Evolutionary conservation across 2,888 invertebrate species (phyloP).

Genomic region (Abrostola triplasia): DNA sequence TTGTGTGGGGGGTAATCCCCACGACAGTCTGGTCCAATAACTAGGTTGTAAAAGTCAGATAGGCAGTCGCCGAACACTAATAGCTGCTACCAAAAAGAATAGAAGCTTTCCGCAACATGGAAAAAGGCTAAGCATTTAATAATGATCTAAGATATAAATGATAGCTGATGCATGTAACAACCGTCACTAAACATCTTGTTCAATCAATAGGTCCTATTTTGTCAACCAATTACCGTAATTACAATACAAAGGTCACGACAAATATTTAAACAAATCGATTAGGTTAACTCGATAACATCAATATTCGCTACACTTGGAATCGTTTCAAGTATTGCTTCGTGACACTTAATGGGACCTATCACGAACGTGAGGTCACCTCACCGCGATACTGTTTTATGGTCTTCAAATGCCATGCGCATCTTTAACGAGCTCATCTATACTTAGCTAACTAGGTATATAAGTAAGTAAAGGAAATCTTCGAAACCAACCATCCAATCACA

Average conservation of each 20-base stretch:
- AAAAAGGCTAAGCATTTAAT: slow-evolving; percentile 18
- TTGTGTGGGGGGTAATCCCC: no score
- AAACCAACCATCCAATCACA: no score
- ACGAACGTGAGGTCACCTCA: slow-evolving; percentile 48
- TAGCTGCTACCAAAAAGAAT: no score
- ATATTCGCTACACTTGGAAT: slow-evolving; percentile 54
- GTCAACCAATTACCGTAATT: slow-evolving; percentile 47
- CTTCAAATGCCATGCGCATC: slow-evolving; percentile 50
- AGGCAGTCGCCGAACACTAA: no score
- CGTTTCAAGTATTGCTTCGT: slow-evolving; percentile 34
- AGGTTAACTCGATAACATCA: slow-evolving; percentile 46
- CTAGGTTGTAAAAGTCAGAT: no score
- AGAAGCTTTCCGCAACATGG: slow-evolving; percentile 11
- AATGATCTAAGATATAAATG: no score
- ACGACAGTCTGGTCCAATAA: no score
- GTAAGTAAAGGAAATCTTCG: no score
- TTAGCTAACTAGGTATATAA: no score
- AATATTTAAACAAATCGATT: slow-evolving; percentile 52
- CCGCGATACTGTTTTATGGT: slow-evolving; percentile 57
- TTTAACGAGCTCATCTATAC: slow-evolving; percentile 9
- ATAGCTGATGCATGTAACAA: no score
- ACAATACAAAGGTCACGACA: slow-evolving; percentile 42
- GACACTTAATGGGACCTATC: slow-evolving; percentile 55
- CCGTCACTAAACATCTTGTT: slow-evolving; percentile 44
- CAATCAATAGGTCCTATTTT: slow-evolving; percentile 49